Conservation (phyloP, 2,888 invertebrate genomes). For the Gymnosoma rotundatum region DNA sequence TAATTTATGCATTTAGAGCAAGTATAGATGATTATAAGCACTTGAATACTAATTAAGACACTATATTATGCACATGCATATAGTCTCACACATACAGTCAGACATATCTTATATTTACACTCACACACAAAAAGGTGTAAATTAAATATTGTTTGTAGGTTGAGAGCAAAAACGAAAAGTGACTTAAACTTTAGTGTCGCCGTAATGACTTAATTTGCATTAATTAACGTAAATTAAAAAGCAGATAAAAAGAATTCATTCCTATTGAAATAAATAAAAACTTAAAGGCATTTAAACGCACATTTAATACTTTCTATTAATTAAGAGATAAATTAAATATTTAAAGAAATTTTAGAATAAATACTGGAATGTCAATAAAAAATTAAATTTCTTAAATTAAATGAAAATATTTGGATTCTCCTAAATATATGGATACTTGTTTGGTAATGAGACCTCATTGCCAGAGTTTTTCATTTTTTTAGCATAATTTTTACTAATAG, state of each 20-base stretch:
- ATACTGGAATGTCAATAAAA: too few species aligned
- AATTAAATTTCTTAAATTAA: too few species aligned
- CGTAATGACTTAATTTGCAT: slow-evolving; percentile 54
- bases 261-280: not conserved
- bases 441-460: too few species aligned
- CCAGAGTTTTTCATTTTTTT: too few species aligned
- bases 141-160: slow-evolving; percentile 6
- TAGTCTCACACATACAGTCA: not conserved
- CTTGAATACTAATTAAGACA: slow-evolving; percentile 68
- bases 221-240: slow-evolving; percentile 33
- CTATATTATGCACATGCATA: slow-evolving; percentile 32
- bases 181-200: slow-evolving; percentile 44
- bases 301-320: too few species aligned
- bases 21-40: slow-evolving; percentile 68
- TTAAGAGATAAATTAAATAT: too few species aligned
- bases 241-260: not conserved
- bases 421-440: too few species aligned
- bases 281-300: not conserved
- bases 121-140: not conserved
- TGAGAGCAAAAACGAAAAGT: slow-evolving; percentile 28
- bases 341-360: too few species aligned
- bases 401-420: too few species aligned
- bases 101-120: not conserved
- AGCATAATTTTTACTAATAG: too few species aligned
- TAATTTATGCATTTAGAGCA: slow-evolving; percentile 71